Percentiles rank a stretch among this genome's conserved stretches.
Evolutionary conservation across 1,140 invertebrate genomes (phyloP).

Genomic region (Camponotus pennsylvanicus): DNA sequence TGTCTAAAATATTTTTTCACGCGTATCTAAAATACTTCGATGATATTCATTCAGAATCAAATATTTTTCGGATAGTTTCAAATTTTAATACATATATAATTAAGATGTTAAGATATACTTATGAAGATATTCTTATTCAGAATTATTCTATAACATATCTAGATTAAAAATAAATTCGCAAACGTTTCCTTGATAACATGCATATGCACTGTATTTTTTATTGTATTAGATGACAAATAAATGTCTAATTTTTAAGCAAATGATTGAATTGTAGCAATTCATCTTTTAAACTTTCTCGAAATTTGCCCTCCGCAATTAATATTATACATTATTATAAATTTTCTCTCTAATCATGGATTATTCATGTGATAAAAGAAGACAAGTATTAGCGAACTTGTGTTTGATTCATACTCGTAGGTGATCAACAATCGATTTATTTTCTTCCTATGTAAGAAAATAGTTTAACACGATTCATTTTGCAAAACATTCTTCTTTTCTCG

Average conservation of each 20-base stretch:
- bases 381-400: conserved; percentile 2
- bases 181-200: background rate
- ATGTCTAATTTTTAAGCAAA: background rate
- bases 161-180: background rate
- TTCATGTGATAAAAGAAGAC: background rate
- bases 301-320: background rate
- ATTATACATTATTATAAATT: background rate
- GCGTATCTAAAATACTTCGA: too few species aligned
- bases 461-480: background rate
- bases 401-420: background rate
- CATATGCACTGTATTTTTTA: background rate
- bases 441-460: background rate
- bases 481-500: background rate
- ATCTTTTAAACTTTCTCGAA: background rate
- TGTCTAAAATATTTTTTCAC: background rate
- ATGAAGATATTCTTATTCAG: background rate
- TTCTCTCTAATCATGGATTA: background rate
- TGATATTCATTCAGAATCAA: background rate
- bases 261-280: background rate
- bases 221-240: background rate
- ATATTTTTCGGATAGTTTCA: background rate
- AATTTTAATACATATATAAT: background rate
- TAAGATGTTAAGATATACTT: background rate
- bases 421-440: conserved; percentile 5
- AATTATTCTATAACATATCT: background rate